Percentiles rank a stretch among this genome's conserved stretches.
Evolutionary conservation across 2,797 vertebrate species (phyloP).

Genomic region (Notamacropus eugenii): DNA sequence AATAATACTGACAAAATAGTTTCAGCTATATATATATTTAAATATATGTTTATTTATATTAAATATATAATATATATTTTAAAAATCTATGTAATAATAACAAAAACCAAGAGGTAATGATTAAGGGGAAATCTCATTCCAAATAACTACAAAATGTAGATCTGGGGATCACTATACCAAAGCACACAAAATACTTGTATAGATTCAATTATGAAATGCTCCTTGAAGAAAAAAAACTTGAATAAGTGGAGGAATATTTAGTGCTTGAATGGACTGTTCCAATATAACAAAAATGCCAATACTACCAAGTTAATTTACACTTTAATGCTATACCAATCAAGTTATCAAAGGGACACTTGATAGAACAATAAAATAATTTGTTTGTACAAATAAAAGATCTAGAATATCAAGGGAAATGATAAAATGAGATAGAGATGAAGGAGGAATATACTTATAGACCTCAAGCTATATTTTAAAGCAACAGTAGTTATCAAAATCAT

Average conservation of each 20-base stretch:
- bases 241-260: neutral
- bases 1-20: neutral
- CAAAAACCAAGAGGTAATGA: neutral
- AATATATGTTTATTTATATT: too few species aligned
- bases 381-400: neutral
- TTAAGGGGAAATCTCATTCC: neutral
- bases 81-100: neutral
- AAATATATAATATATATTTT: too few species aligned
- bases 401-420: neutral
- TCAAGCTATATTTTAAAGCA: neutral
- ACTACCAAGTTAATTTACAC: neutral
- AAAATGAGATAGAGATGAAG: neutral
- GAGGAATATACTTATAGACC: neutral
- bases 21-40: neutral
- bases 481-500: neutral
- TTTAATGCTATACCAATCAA: neutral
- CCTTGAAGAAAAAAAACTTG: neutral
- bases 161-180: neutral
- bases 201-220: neutral
- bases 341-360: neutral
- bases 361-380: neutral
- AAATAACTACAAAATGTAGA: neutral
- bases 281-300: neutral
- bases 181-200: neutral
- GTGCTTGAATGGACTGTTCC: neutral